phyloP scores from a whole-genome alignment of 2,888 invertebrate genomes.

The Colletes collaris region DNA sequence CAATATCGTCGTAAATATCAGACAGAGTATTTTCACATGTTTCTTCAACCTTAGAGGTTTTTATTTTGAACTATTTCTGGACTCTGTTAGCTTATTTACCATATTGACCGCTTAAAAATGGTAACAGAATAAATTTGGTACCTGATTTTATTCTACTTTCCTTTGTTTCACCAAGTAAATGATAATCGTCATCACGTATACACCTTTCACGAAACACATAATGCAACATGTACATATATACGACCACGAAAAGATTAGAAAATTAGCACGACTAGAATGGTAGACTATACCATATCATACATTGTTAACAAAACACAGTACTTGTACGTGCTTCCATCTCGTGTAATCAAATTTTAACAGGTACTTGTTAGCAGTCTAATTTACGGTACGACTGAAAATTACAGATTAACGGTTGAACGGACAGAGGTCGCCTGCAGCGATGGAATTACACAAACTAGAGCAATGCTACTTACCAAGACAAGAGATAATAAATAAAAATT shows the following conservation, averaged over 20 bases:
- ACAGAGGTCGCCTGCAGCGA: not conserved
- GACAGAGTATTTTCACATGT: too few relatives aligned
- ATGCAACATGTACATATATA: not conserved
- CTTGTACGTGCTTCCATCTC: not conserved
- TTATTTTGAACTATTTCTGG: too few relatives aligned
- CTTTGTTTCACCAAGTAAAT: not conserved
- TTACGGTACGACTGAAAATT: constrained; percentile 13
- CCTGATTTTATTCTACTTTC: not conserved
- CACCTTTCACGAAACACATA: not conserved
- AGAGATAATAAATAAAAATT: not conserved
- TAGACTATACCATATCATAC: not conserved
- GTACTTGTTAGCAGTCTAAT: constrained; percentile 1
- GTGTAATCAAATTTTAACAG: not conserved
- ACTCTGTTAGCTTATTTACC: too few relatives aligned
- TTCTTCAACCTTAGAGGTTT: too few relatives aligned
- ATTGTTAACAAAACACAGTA: constrained; percentile 9
- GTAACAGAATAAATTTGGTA: not conserved
- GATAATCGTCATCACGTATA: not conserved
- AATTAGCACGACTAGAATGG: not conserved
- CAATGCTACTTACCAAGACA: too few relatives aligned
- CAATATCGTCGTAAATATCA: too few relatives aligned
- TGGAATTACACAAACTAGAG: not conserved
- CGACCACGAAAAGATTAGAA: not conserved
- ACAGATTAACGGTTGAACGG: not conserved
- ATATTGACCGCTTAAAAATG: too few relatives aligned